These are phyloP conservation scores for Orgyia antiqua DNA, from an alignment of 2,888 invertebrate species.

Conservation along the genomic window DNA sequence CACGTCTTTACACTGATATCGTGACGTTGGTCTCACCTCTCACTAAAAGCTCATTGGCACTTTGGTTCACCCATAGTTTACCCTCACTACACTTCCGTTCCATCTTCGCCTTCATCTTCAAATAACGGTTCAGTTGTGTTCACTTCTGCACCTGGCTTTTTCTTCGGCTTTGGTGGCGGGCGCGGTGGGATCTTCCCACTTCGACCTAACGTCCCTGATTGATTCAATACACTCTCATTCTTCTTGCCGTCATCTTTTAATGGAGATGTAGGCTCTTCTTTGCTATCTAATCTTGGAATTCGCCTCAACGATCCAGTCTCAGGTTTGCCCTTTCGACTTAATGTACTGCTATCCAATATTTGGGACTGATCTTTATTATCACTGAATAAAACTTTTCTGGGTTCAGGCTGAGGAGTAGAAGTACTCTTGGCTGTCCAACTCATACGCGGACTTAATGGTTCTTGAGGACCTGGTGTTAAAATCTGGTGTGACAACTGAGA, in stretches of 20 bases:
- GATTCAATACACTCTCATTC: constrained; percentile 55
- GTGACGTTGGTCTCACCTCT: constrained; percentile 32
- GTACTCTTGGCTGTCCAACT: constrained; percentile 73
- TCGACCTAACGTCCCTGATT: constrained; percentile 66
- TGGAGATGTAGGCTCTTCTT: constrained; percentile 54
- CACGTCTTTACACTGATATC: constrained; percentile 31
- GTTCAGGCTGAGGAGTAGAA: constrained; percentile 67
- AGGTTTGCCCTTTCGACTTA: constrained; percentile 72
- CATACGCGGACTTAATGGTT: constrained; percentile 67
- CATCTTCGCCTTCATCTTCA: constrained; percentile 93
- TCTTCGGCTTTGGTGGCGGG: constrained; percentile 91
- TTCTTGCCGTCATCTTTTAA: constrained; percentile 57
- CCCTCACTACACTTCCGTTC: constrained; percentile 88
- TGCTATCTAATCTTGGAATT: constrained; percentile 49
- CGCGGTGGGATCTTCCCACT: constrained; percentile 87
- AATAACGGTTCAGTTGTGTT: constrained; percentile 84
- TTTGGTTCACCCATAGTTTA: constrained; percentile 48
- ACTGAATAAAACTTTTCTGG: constrained; percentile 59
- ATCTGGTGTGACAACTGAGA: constrained; percentile 69
- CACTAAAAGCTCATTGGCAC: constrained; percentile 72
- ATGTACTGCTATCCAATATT: constrained; percentile 53
- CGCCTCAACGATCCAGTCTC: constrained; percentile 70
- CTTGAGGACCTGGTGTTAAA: constrained; percentile 70
- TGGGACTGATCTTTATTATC: constrained; percentile 58
- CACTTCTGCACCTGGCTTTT: constrained; percentile 80